Evolutionary conservation across 2,113 vertebrate species (phyloP).

Genomic region (Emydocephalus ijimae): DNA sequence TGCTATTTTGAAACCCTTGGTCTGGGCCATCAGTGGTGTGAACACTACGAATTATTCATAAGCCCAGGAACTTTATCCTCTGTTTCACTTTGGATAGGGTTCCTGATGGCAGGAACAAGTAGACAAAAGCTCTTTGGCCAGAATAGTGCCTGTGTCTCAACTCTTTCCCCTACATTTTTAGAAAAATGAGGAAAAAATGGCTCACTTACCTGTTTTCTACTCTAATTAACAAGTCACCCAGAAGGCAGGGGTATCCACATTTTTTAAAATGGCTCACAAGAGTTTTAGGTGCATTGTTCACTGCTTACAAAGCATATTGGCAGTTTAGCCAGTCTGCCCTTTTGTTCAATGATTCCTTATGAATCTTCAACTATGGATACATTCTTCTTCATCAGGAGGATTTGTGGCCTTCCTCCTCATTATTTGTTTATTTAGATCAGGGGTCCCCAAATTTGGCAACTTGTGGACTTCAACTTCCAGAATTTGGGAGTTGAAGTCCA

Average conservation of each 20-base stretch:
- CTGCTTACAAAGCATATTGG: not conserved
- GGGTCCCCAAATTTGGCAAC: too few species aligned
- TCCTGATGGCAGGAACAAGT: not conserved
- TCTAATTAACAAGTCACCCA: not conserved
- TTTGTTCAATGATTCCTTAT: not conserved
- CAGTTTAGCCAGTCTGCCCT: not conserved
- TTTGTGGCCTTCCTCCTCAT: not conserved
- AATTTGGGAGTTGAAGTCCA: too few species aligned
- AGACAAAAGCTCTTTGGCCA: not conserved
- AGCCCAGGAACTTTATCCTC: not conserved
- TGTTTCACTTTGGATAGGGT: not conserved
- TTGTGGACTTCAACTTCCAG: too few species aligned
- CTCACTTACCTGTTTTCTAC: not conserved
- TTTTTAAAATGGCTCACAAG: not conserved
- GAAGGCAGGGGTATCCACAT: not conserved
- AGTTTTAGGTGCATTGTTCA: not conserved
- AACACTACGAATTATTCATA: not conserved
- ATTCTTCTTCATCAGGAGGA: not conserved
- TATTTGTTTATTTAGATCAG: not conserved
- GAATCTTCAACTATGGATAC: not conserved
- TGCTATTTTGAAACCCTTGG: too few species aligned
- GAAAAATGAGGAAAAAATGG: not conserved
- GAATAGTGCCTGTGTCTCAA: not conserved
- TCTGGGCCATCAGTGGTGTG: not conserved
- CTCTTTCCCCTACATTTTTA: not conserved